These are phyloP conservation scores for Phortica okadai DNA, from an alignment of 2,888 invertebrate species.

Conservation along the genomic window DNA sequence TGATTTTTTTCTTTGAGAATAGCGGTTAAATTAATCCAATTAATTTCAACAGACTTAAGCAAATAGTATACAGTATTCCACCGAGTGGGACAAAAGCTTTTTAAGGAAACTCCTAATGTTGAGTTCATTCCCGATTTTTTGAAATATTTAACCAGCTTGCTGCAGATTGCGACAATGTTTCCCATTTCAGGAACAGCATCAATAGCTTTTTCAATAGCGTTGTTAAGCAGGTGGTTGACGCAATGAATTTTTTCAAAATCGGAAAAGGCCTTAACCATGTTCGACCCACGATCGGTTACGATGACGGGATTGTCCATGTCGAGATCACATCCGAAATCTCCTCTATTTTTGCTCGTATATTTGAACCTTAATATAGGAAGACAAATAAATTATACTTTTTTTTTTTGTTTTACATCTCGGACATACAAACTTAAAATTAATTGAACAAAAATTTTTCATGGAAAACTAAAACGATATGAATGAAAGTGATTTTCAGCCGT, in stretches of 20 bases:
- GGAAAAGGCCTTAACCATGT: background rate
- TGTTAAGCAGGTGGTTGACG: constrained; percentile 4
- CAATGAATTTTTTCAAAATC: constrained; percentile 10
- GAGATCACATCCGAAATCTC: constrained; percentile 4
- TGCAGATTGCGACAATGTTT: too few species aligned
- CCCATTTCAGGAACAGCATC: background rate
- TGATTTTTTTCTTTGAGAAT: constrained; percentile 34
- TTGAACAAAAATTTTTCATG: background rate
- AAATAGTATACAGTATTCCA: constrained; percentile 36
- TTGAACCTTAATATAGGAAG: background rate
- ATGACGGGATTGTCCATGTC: constrained; percentile 1
- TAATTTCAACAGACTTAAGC: constrained; percentile 29
- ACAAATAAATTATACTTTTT: too few species aligned
- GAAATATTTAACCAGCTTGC: too few species aligned
- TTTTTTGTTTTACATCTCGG: background rate
- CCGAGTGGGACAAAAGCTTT: constrained; percentile 26
- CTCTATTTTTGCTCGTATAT: constrained; percentile 2
- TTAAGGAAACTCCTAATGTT: background rate
- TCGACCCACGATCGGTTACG: constrained; percentile 1
- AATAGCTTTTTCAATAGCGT: background rate
- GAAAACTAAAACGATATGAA: too few species aligned
- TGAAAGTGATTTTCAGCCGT: too few species aligned
- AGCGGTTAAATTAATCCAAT: constrained; percentile 23
- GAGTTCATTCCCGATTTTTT: too few species aligned
- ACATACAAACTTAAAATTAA: background rate